A percentile compares a stretch with the other conserved stretches of the same genome.
These are phyloP conservation scores for Alsophila aescularia DNA, from an alignment of 2,888 invertebrate genomes.

Conservation along the genomic window DNA sequence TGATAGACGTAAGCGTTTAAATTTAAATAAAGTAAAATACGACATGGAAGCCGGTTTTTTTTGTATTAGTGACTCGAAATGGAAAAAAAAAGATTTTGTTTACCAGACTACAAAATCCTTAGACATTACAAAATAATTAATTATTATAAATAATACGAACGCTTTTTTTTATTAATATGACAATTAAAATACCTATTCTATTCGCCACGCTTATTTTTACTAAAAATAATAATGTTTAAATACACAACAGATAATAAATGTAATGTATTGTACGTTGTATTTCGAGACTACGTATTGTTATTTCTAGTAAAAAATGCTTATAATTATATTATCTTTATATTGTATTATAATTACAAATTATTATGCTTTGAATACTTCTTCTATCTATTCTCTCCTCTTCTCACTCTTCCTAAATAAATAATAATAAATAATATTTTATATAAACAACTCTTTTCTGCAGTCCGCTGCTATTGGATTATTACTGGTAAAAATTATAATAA, in stretches of 20 bases:
- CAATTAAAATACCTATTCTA: conserved; percentile 17
- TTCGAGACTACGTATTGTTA: neutral
- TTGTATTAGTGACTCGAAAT: too few relatives aligned
- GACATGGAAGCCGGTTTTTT: too few relatives aligned
- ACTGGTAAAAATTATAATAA: conserved; percentile 85
- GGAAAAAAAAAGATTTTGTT: too few relatives aligned
- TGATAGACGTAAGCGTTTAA: too few relatives aligned
- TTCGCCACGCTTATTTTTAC: conserved; percentile 15
- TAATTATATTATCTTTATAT: neutral
- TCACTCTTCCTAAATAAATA: conserved; percentile 44
- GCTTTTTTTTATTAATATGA: conserved; percentile 4
- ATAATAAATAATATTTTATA: conserved; percentile 63
- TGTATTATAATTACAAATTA: conserved; percentile 4
- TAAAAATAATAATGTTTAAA: conserved; percentile 2
- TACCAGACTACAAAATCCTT: too few relatives aligned
- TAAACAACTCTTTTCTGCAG: conserved; percentile 84
- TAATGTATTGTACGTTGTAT: neutral
- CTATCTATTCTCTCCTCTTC: conserved; percentile 24
- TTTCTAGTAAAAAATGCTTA: conserved; percentile 9
- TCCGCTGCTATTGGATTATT: conserved; percentile 90
- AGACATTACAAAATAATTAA: too few relatives aligned
- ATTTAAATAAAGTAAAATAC: too few relatives aligned
- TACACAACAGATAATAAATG: neutral
- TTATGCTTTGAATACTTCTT: conserved; percentile 24
- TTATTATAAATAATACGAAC: neutral